phyloP scores from a whole-genome alignment of 2,888 invertebrate species.

The Dryomyza anilis region DNA sequence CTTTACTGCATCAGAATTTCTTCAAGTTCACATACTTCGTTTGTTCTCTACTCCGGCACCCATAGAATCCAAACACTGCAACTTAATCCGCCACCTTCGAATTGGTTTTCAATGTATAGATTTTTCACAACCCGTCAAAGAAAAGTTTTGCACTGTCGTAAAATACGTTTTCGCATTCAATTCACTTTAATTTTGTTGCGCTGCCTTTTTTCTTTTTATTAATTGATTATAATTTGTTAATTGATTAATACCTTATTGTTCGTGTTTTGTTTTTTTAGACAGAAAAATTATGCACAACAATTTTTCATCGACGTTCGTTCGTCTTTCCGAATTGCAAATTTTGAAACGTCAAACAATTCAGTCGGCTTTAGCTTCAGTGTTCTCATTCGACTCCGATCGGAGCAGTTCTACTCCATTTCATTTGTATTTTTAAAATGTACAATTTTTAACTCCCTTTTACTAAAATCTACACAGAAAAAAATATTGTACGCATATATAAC shows the following conservation, averaged over 20 bases:
- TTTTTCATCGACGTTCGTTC: neutral
- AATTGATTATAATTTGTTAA: neutral
- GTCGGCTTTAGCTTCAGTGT: too few species aligned
- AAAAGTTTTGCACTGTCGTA: neutral
- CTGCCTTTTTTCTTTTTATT: neutral
- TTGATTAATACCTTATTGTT: neutral
- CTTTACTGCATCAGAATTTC: constrained; percentile 5
- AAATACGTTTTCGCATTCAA: neutral
- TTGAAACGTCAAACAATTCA: too few species aligned
- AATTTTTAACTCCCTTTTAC: too few species aligned
- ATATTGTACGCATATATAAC: too few species aligned
- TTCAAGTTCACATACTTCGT: constrained; percentile 17
- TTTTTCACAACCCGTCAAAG: constrained; percentile 15
- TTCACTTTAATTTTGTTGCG: neutral
- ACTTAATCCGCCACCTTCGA: constrained; percentile 5
- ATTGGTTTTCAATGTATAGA: constrained; percentile 3
- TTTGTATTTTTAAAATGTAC: too few species aligned
- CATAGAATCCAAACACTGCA: neutral
- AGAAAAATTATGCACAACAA: neutral
- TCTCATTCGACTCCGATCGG: too few species aligned
- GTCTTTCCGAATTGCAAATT: too few species aligned
- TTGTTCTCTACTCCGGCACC: neutral
- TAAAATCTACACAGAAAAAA: too few species aligned
- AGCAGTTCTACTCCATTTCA: too few species aligned
- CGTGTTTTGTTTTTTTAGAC: neutral